Percentiles rank a stretch among this genome's conserved stretches.
These are phyloP conservation scores for Varanus komodoensis DNA, from an alignment of 2,113 vertebrate species.

Conservation along the genomic window DNA sequence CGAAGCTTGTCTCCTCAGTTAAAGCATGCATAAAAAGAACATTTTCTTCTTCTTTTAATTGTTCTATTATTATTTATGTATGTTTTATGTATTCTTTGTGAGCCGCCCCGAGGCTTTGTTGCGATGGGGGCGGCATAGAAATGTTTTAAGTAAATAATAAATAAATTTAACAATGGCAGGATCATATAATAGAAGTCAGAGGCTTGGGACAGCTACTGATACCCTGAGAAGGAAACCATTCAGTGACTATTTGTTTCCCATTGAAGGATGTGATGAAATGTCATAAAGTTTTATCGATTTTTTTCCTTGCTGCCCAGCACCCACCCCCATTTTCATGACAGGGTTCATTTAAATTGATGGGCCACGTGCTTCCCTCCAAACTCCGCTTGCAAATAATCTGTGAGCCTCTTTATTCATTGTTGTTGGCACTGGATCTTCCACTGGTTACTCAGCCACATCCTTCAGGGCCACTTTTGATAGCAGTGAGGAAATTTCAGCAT, in stretches of 20 bases:
- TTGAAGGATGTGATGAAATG: constrained; percentile 18
- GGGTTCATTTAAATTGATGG: constrained; percentile 29
- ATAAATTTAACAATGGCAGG: constrained; percentile 12
- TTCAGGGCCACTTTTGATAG: constrained; percentile 5
- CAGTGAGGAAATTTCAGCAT: constrained; percentile 2
- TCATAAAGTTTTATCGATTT: constrained; percentile 33
- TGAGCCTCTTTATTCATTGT: background rate
- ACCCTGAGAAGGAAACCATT: constrained; percentile 43
- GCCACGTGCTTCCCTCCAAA: background rate
- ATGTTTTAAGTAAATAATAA: too few relatives aligned
- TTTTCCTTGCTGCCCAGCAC: background rate
- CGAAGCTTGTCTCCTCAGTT: background rate
- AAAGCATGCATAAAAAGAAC: constrained; percentile 19
- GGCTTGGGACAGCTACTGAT: constrained; percentile 49
- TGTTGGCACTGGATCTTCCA: constrained; percentile 4
- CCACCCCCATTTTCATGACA: background rate
- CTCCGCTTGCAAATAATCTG: constrained; percentile 6
- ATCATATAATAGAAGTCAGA: constrained; percentile 17
- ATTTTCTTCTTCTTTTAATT: too few relatives aligned
- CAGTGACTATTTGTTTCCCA: constrained; percentile 39
- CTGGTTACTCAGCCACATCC: background rate
- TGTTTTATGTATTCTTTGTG: too few relatives aligned
- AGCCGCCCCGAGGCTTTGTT: too few relatives aligned
- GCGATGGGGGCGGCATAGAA: too few relatives aligned
- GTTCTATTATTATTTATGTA: too few relatives aligned